Conservation (phyloP, 2,888 invertebrate genomes). For the Chirona hameri region DNA sequence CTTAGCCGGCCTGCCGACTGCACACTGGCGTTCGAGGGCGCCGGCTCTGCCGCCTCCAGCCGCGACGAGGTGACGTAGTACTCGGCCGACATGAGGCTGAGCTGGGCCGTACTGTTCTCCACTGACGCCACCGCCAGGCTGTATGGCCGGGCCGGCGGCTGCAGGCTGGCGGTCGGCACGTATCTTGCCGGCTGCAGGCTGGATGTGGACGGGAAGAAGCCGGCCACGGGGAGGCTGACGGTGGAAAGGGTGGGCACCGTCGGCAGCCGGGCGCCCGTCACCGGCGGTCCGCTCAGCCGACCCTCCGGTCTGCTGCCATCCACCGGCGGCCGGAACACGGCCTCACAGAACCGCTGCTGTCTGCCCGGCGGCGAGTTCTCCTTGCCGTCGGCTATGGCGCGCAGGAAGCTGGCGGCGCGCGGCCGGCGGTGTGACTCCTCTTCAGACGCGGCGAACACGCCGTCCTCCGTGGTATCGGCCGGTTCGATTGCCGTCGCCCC, state of each 20-base stretch:
- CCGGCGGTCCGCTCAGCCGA: neutral
- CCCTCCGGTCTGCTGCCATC: too few species aligned
- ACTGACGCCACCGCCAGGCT: neutral
- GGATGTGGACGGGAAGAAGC: neutral
- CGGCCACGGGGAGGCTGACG: neutral
- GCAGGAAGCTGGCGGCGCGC: constrained; percentile 27
- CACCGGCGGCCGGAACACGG: constrained; percentile 9
- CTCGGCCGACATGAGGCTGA: neutral
- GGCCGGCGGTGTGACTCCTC: neutral
- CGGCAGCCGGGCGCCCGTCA: neutral
- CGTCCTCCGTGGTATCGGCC: neutral
- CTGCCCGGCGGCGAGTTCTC: neutral
- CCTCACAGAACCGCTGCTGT: neutral
- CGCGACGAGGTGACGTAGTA: neutral
- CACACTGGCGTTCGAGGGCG: neutral
- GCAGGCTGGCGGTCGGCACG: neutral
- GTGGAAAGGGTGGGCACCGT: neutral
- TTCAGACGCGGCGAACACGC: too few species aligned
- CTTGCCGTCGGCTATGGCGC: constrained; percentile 12
- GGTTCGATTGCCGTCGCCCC: too few species aligned
- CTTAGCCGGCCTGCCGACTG: neutral
- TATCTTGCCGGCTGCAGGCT: neutral
- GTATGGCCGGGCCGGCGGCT: neutral
- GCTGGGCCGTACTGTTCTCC: neutral
- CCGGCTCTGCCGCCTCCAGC: neutral